These are phyloP conservation scores for Daptonema setosum DNA, from an alignment of 2,888 invertebrate species.

Conservation along the genomic window DNA sequence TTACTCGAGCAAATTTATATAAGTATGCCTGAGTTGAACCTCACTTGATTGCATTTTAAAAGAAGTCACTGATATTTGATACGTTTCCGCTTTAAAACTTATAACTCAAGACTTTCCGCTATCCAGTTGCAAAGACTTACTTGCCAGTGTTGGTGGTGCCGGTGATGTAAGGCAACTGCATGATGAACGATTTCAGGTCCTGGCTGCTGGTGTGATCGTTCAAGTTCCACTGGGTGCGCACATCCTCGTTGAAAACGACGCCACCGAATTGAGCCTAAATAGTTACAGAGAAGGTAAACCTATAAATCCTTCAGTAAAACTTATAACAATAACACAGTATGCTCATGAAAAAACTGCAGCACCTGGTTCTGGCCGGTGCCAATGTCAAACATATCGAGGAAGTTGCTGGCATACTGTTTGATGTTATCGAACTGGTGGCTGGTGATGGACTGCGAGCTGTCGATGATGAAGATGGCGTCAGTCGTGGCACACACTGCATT, in stretches of 20 bases:
- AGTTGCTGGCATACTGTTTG: neutral
- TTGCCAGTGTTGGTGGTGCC: neutral
- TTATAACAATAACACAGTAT: too few relatives aligned
- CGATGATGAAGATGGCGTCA: neutral
- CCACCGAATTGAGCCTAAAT: neutral
- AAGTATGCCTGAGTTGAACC: too few relatives aligned
- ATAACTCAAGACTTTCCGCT: too few relatives aligned
- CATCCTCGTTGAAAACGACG: neutral
- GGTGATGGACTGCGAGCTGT: neutral
- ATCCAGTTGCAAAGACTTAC: neutral
- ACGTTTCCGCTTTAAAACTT: too few relatives aligned
- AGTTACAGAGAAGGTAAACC: too few relatives aligned
- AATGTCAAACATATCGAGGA: neutral
- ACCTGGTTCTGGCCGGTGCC: neutral
- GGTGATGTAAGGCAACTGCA: neutral
- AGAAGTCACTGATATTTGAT: too few relatives aligned
- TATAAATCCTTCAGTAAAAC: too few relatives aligned
- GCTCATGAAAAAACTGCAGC: too few relatives aligned
- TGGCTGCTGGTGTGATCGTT: neutral
- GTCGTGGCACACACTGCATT: neutral
- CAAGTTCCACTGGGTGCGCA: neutral
- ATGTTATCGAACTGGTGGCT: neutral
- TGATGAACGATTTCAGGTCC: neutral
- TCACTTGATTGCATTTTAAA: too few relatives aligned
- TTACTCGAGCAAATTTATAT: too few relatives aligned